Evolutionary conservation across 2,113 vertebrate genomes (phyloP).

Genomic region (Pristiophorus japonicus): DNA sequence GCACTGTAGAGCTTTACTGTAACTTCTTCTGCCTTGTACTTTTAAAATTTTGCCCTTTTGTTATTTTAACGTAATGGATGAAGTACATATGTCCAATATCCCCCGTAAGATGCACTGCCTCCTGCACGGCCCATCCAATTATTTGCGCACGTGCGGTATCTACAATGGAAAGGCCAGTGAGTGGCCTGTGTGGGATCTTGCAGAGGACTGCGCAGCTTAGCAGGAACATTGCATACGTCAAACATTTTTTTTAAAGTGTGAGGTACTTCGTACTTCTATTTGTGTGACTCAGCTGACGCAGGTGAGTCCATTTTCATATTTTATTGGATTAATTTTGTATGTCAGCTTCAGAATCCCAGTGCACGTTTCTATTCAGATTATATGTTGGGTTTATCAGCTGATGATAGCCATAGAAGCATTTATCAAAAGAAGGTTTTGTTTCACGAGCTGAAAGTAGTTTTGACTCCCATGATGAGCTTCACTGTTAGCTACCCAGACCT

Average conservation of each 20-base stretch:
- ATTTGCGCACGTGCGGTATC: no score
- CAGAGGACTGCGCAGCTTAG: no score
- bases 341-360: background rate
- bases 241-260: background rate
- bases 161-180: no score
- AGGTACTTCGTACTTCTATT: background rate
- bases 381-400: background rate
- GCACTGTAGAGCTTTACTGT: background rate
- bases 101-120: no score
- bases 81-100: background rate
- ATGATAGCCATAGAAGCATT: background rate
- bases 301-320: background rate
- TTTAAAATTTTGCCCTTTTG: background rate
- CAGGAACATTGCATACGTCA: background rate
- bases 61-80: background rate
- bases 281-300: background rate
- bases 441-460: background rate
- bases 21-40: background rate
- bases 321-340: background rate
- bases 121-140: no score
- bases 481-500: background rate
- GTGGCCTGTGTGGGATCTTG: no score
- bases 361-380: background rate
- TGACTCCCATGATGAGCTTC: background rate
- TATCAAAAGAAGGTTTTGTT: background rate